Evolutionary conservation across 2,113 vertebrate genomes (phyloP).

Genomic region (Hydrolagus affinis): DNA sequence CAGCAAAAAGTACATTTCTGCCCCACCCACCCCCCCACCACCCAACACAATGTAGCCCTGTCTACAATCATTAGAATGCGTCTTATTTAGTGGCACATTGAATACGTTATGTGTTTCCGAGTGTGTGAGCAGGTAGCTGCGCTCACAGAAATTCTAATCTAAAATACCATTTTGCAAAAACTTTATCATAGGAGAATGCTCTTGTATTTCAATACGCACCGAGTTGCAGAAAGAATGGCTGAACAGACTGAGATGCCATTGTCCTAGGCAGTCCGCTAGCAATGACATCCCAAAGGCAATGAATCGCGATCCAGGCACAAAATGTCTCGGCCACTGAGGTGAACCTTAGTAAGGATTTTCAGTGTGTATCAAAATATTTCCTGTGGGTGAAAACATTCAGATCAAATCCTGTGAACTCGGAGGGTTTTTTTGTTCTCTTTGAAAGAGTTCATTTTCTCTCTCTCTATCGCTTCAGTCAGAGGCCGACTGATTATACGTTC

Average conservation of each 20-base stretch:
- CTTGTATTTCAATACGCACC: neutral
- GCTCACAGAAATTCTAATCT: neutral
- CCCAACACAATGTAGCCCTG: no score
- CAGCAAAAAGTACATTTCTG: no score
- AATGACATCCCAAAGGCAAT: neutral
- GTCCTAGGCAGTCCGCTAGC: neutral
- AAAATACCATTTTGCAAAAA: neutral
- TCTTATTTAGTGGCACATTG: neutral
- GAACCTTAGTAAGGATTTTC: neutral
- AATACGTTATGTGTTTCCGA: neutral
- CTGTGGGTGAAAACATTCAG: constrained; percentile 15
- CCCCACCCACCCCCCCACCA: no score
- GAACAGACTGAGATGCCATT: neutral
- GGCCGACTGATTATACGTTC: neutral
- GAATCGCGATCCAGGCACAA: neutral
- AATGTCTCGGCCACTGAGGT: neutral
- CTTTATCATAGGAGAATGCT: neutral
- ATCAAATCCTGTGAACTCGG: neutral
- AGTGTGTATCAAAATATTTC: constrained; percentile 24
- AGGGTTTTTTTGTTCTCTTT: neutral
- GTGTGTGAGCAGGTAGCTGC: neutral
- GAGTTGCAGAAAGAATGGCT: neutral
- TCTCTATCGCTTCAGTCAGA: neutral
- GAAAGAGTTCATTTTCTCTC: constrained; percentile 14
- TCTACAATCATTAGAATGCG: no score